Base-by-base conservation (phyloP, 2,797 vertebrate genomes). In the Amblyopsis hoosieri region DNA sequence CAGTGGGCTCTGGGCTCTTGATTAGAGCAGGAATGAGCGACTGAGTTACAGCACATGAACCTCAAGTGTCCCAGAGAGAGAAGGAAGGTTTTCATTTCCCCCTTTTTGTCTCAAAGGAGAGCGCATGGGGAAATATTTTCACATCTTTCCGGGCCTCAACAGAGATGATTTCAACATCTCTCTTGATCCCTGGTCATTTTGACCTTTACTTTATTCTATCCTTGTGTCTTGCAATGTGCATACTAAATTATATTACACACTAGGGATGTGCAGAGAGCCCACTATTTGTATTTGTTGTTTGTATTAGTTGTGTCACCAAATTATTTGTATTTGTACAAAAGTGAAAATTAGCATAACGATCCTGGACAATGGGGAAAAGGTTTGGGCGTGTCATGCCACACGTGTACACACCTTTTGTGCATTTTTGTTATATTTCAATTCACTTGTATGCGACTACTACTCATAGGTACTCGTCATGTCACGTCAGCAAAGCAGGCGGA, bases 71-170 rank as follows among this genome's bases (percentile, higher is more conserved):
- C 81, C 71, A 57, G 59, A 69, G 78, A 85, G 75, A 58, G 49
- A 80, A 81, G 87, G 87, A 90, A 87, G 89, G 87, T 82, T 92
- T 89, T 89, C 17, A 90, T 91, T 87, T 81, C 83, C 76, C 65
- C 75, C 54, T 78, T 83, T 62, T 67, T 82, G 75, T 79, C 81
- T 85, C 63, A 74, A 78, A 84, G 61, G 59, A 55, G 67, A 66
- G 58, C 73, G 57, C 33, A 3, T 65, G 45, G 42, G 54, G 66
- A 52, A 74, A 66, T 76, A 64, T 71, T 80, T 79, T 82, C 58
- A 63, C 57, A 65, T 64, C 66, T 68, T 56, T 65, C 17, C 11
- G 13, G 54, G 60, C 71, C 66, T 57, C 59, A 62, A 67, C 67
- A 59, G 60, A 78, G 64, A 64, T 65, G 76, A 70, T 74, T 79